These are phyloP conservation scores for Meteorus colon DNA, from an alignment of 2,888 invertebrate species.

Conservation along the genomic window DNA sequence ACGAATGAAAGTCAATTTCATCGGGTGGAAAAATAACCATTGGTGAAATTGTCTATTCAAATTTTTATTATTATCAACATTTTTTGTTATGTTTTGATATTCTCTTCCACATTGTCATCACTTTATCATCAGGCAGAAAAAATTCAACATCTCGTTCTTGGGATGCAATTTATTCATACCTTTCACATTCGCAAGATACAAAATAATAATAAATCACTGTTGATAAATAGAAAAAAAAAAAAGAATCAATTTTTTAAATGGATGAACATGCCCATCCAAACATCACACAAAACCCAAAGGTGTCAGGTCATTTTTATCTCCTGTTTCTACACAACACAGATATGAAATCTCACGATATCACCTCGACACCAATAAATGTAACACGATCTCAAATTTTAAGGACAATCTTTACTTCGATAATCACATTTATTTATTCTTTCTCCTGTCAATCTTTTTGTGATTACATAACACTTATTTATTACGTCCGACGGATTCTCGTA, in stretches of 20 bases:
- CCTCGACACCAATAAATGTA: background rate
- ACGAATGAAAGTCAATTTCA: constrained; percentile 35
- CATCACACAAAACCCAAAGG: too few relatives aligned
- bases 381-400: background rate
- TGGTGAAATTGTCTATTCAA: constrained; percentile 31
- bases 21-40: constrained; percentile 18
- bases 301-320: too few relatives aligned
- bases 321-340: too few relatives aligned
- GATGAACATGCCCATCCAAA: too few relatives aligned
- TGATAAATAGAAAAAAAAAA: background rate
- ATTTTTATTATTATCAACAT: constrained; percentile 16
- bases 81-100: background rate
- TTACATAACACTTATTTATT: constrained; percentile 1
- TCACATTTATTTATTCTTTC: background rate
- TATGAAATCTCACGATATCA: background rate
- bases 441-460: background rate
- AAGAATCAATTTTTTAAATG: background rate
- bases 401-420: too few relatives aligned
- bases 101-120: background rate
- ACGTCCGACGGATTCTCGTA: constrained; percentile 10
- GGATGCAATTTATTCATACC: background rate
- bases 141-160: background rate
- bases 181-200: background rate
- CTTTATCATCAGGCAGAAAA: background rate
- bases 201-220: too few relatives aligned